These are phyloP conservation scores for Orestias chungarensis DNA, from an alignment of 2,797 vertebrate genomes.

Conservation along the genomic window DNA sequence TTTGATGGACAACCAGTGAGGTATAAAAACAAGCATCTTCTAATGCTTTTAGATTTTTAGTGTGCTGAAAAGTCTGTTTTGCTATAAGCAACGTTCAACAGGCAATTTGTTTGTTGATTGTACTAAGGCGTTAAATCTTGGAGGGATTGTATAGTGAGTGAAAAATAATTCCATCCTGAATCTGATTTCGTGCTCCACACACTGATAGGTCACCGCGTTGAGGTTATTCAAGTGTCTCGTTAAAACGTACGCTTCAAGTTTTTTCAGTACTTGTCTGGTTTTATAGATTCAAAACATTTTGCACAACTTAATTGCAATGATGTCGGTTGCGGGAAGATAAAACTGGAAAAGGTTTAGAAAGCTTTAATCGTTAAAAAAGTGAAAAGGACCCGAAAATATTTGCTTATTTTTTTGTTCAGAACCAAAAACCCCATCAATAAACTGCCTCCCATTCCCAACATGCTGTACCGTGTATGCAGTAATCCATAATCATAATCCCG, in stretches of 20 bases:
- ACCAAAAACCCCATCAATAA: not conserved
- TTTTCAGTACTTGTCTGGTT: not conserved
- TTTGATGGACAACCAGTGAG: too few relatives aligned
- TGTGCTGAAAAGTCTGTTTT: not conserved
- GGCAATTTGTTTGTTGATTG: not conserved
- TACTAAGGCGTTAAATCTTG: not conserved
- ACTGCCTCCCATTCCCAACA: not conserved
- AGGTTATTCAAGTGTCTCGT: not conserved
- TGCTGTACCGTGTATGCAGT: conserved; percentile 6
- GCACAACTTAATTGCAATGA: not conserved
- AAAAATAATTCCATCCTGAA: not conserved
- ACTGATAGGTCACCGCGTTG: not conserved
- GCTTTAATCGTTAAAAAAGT: not conserved
- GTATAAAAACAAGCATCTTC: not conserved
- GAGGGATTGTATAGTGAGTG: not conserved
- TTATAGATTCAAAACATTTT: not conserved
- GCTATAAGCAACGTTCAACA: not conserved
- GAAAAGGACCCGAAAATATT: not conserved
- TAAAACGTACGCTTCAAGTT: not conserved
- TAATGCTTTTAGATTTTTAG: not conserved
- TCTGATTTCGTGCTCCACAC: conserved; percentile 12
- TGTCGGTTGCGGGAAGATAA: not conserved
- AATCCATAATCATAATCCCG: conserved; percentile 17
- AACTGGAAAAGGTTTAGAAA: not conserved
- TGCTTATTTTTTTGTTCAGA: not conserved